A percentile compares a stretch with the other conserved stretches of the same genome.
Evolutionary conservation across 2,797 vertebrate species (phyloP).

Genomic region (Chaetophractus vellerosus): DNA sequence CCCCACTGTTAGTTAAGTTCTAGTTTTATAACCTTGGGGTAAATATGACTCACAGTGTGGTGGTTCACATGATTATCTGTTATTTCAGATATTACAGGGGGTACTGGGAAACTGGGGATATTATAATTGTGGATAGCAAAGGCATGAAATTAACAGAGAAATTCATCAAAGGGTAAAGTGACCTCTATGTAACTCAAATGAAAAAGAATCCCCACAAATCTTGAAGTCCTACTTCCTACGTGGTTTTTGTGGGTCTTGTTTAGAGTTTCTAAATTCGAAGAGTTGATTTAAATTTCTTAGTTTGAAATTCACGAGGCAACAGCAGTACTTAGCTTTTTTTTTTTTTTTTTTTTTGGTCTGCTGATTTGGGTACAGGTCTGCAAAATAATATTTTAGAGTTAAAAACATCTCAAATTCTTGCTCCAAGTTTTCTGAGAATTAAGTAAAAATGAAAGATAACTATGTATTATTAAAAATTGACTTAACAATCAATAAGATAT

Average conservation of each 20-base stretch:
- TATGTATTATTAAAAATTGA: background rate
- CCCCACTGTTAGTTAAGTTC: background rate
- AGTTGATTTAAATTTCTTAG: background rate
- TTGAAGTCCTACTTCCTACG: background rate
- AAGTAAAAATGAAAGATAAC: background rate
- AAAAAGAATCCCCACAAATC: background rate
- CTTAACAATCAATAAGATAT: background rate
- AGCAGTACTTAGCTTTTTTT: background rate
- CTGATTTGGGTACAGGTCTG: background rate
- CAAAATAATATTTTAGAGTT: background rate
- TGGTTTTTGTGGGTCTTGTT: background rate
- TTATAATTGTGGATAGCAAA: background rate
- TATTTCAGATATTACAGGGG: background rate
- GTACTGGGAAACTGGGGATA: background rate
- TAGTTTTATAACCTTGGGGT: background rate
- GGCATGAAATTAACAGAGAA: background rate
- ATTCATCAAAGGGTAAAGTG: background rate
- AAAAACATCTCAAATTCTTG: background rate
- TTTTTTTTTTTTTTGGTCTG: background rate
- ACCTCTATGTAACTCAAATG: background rate
- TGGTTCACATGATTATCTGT: background rate
- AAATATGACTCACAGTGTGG: background rate
- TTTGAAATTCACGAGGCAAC: background rate
- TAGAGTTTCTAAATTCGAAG: background rate
- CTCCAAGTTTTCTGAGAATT: constrained; percentile 14